Percentiles rank a stretch among this genome's conserved stretches.
phyloP scores from a whole-genome alignment of 2,113 vertebrate species.

The Xiphorhynchus elegans region DNA sequence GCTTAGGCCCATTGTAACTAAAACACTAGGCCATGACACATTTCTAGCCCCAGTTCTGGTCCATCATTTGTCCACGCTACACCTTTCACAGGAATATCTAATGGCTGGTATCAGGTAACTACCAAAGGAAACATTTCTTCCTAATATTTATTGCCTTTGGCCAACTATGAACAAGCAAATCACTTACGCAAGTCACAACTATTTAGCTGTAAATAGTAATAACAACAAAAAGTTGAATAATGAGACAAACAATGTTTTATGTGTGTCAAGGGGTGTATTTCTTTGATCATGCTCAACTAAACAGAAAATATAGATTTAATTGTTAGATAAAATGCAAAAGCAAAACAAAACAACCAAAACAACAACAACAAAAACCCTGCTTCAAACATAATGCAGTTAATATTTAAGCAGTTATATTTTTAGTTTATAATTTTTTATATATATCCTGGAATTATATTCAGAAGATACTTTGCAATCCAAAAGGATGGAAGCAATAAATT shows the following conservation, averaged over 20 bases:
- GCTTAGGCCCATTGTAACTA: neutral
- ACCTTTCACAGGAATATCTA: fast-evolving
- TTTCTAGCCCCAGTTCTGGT: neutral
- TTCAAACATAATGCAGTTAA: neutral
- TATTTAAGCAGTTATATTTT: neutral
- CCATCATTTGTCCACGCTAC: neutral
- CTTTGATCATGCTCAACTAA: neutral
- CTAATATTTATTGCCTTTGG: neutral
- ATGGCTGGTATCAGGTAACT: neutral
- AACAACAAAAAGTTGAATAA: neutral
- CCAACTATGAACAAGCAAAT: neutral
- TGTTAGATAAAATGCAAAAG: neutral
- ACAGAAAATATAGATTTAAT: neutral
- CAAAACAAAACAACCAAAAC: too few relatives aligned
- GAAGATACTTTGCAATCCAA: neutral
- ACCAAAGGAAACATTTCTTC: neutral
- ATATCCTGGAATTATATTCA: neutral
- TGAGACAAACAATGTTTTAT: neutral
- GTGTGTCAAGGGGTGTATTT: neutral
- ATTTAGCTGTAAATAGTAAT: neutral
- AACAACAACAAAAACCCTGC: neutral
- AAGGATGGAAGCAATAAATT: neutral
- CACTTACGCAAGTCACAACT: neutral
- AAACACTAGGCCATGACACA: neutral
- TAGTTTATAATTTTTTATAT: neutral